These are phyloP conservation scores for Neodiprion lecontei DNA, from an alignment of 1,140 invertebrate genomes.

Conservation along the genomic window DNA sequence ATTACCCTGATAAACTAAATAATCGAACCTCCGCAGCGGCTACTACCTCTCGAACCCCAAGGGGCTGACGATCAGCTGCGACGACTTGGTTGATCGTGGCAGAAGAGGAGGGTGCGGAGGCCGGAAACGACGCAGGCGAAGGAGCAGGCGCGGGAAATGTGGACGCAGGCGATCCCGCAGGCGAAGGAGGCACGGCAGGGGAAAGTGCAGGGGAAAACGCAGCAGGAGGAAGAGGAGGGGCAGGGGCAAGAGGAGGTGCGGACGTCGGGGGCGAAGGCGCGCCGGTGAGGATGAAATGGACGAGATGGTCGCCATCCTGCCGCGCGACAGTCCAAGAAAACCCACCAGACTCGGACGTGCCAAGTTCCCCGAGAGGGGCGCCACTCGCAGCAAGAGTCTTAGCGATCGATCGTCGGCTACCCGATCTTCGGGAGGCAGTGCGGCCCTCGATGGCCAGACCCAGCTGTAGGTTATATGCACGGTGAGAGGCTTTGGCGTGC, in stretches of 20 bases:
- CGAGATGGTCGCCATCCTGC: not conserved
- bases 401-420: not conserved
- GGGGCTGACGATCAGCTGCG: not conserved
- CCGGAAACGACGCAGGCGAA: not conserved
- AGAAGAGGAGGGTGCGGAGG: not conserved
- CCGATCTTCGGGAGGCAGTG: not conserved
- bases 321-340: not conserved
- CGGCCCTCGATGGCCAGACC: not conserved
- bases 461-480: too few species aligned
- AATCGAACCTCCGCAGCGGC: not conserved
- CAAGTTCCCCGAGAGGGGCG: not conserved
- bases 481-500: too few species aligned
- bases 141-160: not conserved
- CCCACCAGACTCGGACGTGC: not conserved
- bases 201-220: not conserved
- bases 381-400: not conserved
- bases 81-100: not conserved
- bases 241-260: constrained; percentile 1
- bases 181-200: not conserved
- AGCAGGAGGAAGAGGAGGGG: not conserved
- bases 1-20: not conserved
- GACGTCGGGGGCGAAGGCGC: not conserved
- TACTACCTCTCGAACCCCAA: not conserved
- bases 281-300: not conserved
- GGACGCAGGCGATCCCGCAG: not conserved